Evolutionary conservation across 1,140 invertebrate species (phyloP).

Genomic region (Drosophila bipectinata): DNA sequence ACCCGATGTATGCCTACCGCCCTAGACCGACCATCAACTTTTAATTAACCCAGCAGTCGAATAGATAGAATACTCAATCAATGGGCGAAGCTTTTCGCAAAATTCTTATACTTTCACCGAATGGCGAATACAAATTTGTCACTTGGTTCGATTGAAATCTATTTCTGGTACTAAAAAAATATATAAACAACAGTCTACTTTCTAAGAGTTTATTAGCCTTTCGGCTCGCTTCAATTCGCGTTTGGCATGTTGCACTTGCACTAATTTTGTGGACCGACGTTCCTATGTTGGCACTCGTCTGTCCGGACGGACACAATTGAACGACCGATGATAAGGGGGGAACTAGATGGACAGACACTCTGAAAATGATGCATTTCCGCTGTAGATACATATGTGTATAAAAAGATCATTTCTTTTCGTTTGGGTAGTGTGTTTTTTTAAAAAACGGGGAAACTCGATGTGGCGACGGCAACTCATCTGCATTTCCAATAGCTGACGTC

Average conservation of each 20-base stretch:
- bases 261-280: constrained; percentile 52
- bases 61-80: constrained; percentile 15
- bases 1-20: constrained; percentile 14
- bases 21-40: constrained; percentile 40
- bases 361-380: constrained; percentile 77
- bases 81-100: constrained; percentile 1
- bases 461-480: constrained; percentile 63
- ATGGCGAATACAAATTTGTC: not conserved
- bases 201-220: constrained; percentile 74
- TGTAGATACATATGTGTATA: constrained; percentile 35
- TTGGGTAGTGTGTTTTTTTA: constrained; percentile 34
- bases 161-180: too few species aligned
- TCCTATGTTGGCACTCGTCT: constrained; percentile 6
- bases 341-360: constrained; percentile 7
- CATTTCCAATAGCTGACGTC: constrained; percentile 69
- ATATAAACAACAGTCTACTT: constrained; percentile 18
- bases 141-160: constrained; percentile 1
- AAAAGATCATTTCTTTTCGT: constrained; percentile 45
- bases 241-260: constrained; percentile 71
- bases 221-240: constrained; percentile 34
- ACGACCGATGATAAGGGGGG: constrained; percentile 29
- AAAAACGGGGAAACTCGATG: constrained; percentile 44
- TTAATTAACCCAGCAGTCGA: constrained; percentile 22
- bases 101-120: not conserved
- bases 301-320: constrained; percentile 27